Evolutionary conservation across 2,888 invertebrate species (phyloP), one percentile per base, ranked within the genome.

Genomic region (Hemaris fuciformis): DNA sequence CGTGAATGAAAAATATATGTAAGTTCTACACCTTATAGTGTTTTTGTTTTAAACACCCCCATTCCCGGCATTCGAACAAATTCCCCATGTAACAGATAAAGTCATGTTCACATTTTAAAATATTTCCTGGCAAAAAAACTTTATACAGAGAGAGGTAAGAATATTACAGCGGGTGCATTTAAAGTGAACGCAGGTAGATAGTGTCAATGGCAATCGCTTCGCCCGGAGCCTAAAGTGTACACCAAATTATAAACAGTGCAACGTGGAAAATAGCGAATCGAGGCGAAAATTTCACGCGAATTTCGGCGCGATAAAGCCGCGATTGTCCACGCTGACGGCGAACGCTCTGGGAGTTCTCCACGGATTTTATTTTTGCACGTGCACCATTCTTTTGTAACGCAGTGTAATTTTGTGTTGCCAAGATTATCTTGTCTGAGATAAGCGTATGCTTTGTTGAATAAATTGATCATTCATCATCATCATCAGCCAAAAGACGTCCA

Each of bases 131-230:
- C 27, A 45, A 57, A 60, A 62, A 65, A 64, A 65, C 63, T 64
- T 65, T 63, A 64, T 66, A 68, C 72, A 75, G n/a, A 68, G 78
- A 76, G 71, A 72, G 78, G 76, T 76, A 79, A 76, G 78, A 76
- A 75, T 73, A 78, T 78, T 83, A 76, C 73, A 66, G 65, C 60
- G 64, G 70, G 75, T 80, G 81, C 81, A 83, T 83, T 84, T 83
- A 81, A 82, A 83, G 72, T 73, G 79, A 71, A 70, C 73, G 71
- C 75, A 75, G 78, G 76, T 77, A 79, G 87, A 88, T 88, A 87
- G 78, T 80, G 87, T 86, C 87, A 83, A 75, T 74, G 70, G 75
- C 82, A 83, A 83, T 79, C 78, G 80, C 64, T 68, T 73, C 62
- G 81, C 83, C 79, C 61, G 69, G 71, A 75, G 83, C 75, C 70